Evolutionary conservation across 2,113 vertebrate species (phyloP), one percentile per base, ranked within the genome.

Genomic region (Corvus moneduloides): DNA sequence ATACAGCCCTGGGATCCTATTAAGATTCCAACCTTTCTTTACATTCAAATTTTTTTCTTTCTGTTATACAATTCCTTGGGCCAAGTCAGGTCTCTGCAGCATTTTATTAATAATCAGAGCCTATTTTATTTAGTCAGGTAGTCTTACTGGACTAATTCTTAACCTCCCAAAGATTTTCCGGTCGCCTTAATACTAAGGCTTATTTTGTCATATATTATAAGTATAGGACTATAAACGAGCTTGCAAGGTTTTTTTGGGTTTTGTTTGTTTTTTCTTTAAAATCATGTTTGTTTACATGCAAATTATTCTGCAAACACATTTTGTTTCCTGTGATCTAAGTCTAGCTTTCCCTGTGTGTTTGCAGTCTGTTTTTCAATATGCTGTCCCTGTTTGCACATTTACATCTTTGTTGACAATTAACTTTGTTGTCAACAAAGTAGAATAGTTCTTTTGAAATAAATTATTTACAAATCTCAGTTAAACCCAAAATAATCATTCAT

Each of bases 311-410:
- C 56, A 89, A 92, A 96, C 48, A 82, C 26, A 58, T 92, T 94
- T 92, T 84, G 63, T 95, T 94, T 90, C 79, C 69, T 71, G 73
- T 83, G 58, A 91, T 94, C 59, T 89, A 81, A 80, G 49, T 62
- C 73, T 92, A 52, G 84, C 41, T 93, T 95, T 89, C 61, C n/a
- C 52, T 83, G 41, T 58, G 72, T 91, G 72, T 92, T 94, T 93
- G 52, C 77, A 87, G 83, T 84, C 82, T 96, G 89, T 74, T 97
- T 97, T 96, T 90, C 80, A 96, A 91, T 96, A 94, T 94, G 81
- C 27, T 84, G 37, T 91, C 37, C 74, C 62, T 95, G 83, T 95
- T 95, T 96, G 78, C 72, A 92, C 41, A 89, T 92, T 94, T 86
- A 44, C 35, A 16, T 86, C 84, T 93, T 93, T 92, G 91, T 96